A percentile compares a stretch with the other conserved stretches of the same genome.
Evolutionary conservation across 2,888 invertebrate species (phyloP).

Genomic region (Eupithecia dodoneata): DNA sequence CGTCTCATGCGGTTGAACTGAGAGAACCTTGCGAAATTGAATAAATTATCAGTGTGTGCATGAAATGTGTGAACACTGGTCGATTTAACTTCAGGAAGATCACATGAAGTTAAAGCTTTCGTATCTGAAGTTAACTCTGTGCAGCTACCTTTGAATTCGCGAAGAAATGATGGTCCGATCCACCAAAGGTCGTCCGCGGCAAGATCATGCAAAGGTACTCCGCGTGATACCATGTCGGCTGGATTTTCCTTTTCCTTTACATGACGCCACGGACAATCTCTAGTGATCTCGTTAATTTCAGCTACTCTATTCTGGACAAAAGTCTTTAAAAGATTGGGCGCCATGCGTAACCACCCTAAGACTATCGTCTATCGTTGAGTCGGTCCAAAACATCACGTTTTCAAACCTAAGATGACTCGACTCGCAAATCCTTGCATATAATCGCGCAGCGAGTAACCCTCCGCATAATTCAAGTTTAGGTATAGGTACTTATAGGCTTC

Average conservation of each 20-base stretch:
- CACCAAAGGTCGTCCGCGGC: background rate
- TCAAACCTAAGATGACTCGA: background rate
- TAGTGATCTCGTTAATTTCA: background rate
- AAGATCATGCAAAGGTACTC: background rate
- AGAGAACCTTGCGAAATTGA: no score
- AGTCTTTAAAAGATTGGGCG: background rate
- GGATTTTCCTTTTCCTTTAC: background rate
- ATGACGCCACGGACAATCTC: background rate
- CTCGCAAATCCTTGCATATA: background rate
- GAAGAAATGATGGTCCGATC: background rate
- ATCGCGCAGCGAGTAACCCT: background rate
- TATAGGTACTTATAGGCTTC: background rate
- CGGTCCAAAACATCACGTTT: background rate
- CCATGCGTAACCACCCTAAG: background rate
- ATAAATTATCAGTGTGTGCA: no score
- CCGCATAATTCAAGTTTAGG: background rate
- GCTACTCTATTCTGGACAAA: slow-evolving; percentile 1
- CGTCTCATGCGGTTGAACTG: no score
- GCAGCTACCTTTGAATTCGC: background rate
- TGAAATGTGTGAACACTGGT: no score
- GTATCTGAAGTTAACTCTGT: no score
- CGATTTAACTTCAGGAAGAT: no score
- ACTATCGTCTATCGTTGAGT: slow-evolving; percentile 5
- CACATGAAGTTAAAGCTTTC: no score
- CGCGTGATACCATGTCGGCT: background rate